Base-by-base conservation (phyloP, 53 echinoderm and acorn worm species). In the Echinarachnius parma region DNA sequence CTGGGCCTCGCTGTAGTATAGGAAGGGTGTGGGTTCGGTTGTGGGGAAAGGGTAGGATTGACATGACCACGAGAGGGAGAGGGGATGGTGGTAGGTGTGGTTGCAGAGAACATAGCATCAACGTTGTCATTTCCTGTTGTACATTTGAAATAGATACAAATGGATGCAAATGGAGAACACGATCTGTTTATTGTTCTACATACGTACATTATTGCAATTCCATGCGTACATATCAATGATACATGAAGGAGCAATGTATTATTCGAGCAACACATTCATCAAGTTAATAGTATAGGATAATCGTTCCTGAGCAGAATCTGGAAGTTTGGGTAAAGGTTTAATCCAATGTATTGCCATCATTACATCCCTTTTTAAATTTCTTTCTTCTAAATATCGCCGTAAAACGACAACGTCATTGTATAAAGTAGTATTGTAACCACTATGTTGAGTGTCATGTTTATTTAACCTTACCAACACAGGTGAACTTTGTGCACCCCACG, bases 11-110 rank as follows among this genome's bases (percentile, higher is more conserved):
- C 70, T 69, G 53, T 35, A 32, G 32, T 34, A 16, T 31, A 33
- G 16, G 9, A 34, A 35, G 34, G 53, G 34, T 25, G 9, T 23
- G 53, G 36, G 48, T 45, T n/a, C n/a, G 66, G 66, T 15, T 21
- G 7, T 19, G 53, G 70, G 22, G 7, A 8, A 14, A 49, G 21
- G 34, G 47, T 21, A 34, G 70, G 53, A 53, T 52, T 7, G 53
- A 66, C 46, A 48, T 18, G 28, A 66, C 66, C 66, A 66, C 53
- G 70, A 33, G 53, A 69, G 70, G 70, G 34, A 25, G 52, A 25
- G 26, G 13, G 7, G 39, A 39, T 7, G 39, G 39, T 39, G 39
- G 39, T 13, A 13, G 39, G 20, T 62, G 62, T 34, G 62, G 70
- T 53, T 14, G 52, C 19, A 35, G 70, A 69, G 53, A 69, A 34